phyloP scores from a whole-genome alignment of 2,888 invertebrate species.

The Heteromyza rotundicornis region DNA sequence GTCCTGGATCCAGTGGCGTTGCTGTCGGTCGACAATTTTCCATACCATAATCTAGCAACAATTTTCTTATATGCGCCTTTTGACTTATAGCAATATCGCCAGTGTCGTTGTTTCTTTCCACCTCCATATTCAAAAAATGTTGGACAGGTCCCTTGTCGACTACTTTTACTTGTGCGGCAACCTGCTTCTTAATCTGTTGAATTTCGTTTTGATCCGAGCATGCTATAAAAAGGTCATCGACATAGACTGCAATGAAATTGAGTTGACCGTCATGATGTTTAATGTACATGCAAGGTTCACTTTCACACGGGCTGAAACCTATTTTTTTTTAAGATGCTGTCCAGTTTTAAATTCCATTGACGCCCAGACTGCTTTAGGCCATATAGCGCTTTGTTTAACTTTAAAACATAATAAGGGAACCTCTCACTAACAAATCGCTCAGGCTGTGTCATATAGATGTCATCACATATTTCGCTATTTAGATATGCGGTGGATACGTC shows the following conservation, averaged over 20 bases:
- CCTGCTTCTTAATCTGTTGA: constrained; percentile 10
- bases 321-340: constrained; percentile 15
- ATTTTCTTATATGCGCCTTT: constrained; percentile 1
- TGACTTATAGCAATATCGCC: constrained; percentile 15
- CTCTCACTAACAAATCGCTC: too few relatives aligned
- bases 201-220: constrained; percentile 12
- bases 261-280: too few relatives aligned
- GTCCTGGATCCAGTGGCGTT: too few relatives aligned
- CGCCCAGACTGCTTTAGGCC: constrained; percentile 25
- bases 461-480: constrained; percentile 7
- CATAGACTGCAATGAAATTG: too few relatives aligned
- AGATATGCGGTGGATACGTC: constrained; percentile 16
- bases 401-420: too few relatives aligned
- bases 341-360: constrained; percentile 20
- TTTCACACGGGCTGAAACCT: constrained; percentile 16
- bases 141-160: constrained; percentile 16
- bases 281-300: background rate
- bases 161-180: constrained; percentile 13
- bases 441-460: constrained; percentile 8
- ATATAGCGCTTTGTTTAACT: too few relatives aligned
- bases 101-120: constrained; percentile 1
- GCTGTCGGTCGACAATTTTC: too few relatives aligned
- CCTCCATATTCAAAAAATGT: constrained; percentile 17
- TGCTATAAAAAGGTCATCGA: too few relatives aligned
- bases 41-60: constrained; percentile 10